These are phyloP conservation scores for Vulpes lagopus DNA, from an alignment of 2,113 vertebrate genomes.

Conservation along the genomic window DNA sequence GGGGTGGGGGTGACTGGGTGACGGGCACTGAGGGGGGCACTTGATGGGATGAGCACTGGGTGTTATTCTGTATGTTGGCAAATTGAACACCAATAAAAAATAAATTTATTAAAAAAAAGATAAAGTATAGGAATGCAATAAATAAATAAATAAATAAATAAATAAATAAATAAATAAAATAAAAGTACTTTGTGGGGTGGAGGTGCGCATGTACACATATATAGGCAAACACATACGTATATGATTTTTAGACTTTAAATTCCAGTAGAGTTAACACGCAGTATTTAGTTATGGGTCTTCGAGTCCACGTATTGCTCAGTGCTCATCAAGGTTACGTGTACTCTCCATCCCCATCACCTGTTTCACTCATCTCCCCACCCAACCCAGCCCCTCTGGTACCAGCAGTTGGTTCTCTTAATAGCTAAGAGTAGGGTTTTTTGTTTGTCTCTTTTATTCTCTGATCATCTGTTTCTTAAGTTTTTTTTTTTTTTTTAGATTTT, in stretches of 20 bases:
- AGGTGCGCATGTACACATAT: not conserved
- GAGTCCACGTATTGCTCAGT: not conserved
- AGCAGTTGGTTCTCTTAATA: not conserved
- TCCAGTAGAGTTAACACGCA: not conserved
- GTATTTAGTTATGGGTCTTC: not conserved
- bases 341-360: not conserved
- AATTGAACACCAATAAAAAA: no score
- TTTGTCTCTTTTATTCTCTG: not conserved
- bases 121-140: no score
- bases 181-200: not conserved
- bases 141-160: no score
- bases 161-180: not conserved
- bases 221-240: not conserved
- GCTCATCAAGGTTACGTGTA: not conserved
- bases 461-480: not conserved
- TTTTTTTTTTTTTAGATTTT: no score
- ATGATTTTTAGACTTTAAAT: not conserved
- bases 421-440: not conserved
- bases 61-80: no score
- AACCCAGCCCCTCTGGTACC: not conserved
- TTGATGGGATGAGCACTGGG: no score
- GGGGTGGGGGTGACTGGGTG: no score
- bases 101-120: no score
- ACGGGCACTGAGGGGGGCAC: no score
- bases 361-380: not conserved